Evolutionary conservation across 2,113 vertebrate species (phyloP), one percentile per base, ranked within the genome.

Genomic region (Actenoides hombroni): DNA sequence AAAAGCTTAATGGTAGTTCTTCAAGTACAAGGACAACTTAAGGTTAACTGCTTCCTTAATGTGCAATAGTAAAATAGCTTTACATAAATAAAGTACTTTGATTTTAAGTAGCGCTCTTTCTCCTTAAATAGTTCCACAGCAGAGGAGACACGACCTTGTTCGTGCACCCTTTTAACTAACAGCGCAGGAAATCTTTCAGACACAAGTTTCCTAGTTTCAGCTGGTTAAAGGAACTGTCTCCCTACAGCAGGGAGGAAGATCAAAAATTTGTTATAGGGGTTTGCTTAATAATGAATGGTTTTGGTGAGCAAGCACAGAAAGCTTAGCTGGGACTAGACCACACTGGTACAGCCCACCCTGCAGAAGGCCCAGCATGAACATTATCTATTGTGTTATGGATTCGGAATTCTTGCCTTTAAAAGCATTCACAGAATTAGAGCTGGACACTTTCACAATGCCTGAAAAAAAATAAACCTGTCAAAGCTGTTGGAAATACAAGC

Each of bases 31-130:
- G 64, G 60, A 88, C 15, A 0, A 13, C 42, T 67, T 82, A 60
- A 86, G 46, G 73, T 91, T 91, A 95, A 94, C 73, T 91, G 57
- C 57, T 87, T 82, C 77, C 40, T 89, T 87, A 87, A 79, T 51
- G 59, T 60, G 68, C 49, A 79, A 40, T 1, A 75, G 35, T 86
- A 95, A 91, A 86, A 83, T 3, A 64, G 65, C 75, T 92, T 83
- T 94, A 74, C 65, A 64, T 53, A 63, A 86, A 93, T 25, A 48
- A 42, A 65, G 49, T 24, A 39, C 23, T 71, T 40, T 20, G 65
- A 11, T 54, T 86, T 73, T 63, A 78, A 87, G 44, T 5, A 54
- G 51, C 17, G 35, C 8, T 42, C 15, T 61, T 89, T 23, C 44
- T 82, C 31, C 42, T 46, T 6, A 31, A 56, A 28, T 6, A 26